Conservation (phyloP, 2,888 invertebrate genomes). For the Tyria jacobaeae region DNA sequence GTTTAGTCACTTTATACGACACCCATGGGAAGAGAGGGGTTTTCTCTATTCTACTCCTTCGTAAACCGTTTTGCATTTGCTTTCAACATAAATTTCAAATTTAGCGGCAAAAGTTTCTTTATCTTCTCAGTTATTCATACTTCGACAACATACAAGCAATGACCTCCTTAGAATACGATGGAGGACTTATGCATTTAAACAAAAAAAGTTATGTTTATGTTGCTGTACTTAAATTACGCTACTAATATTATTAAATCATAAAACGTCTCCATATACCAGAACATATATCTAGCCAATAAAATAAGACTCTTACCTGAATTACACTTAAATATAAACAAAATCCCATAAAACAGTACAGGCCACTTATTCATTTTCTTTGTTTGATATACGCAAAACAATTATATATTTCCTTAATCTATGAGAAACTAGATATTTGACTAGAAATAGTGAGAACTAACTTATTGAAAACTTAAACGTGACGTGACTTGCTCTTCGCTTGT, state of each 20-base stretch:
- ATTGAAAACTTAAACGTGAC: not conserved
- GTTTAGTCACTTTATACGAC: too few species aligned
- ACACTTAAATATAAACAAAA: constrained; percentile 36
- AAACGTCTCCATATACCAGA: too few species aligned
- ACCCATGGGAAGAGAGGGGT: too few species aligned
- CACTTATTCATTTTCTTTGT: constrained; percentile 35
- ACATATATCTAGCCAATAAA: not conserved
- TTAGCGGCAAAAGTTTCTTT: not conserved
- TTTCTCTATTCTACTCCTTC: too few species aligned
- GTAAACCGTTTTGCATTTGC: too few species aligned
- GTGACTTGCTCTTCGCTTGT: not conserved
- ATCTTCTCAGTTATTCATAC: not conserved
- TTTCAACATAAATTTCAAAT: not conserved
- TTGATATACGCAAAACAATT: constrained; percentile 23
- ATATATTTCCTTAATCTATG: not conserved
- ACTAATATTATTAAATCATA: not conserved
- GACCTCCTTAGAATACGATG: not conserved
- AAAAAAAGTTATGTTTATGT: not conserved
- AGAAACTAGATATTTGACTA: constrained; percentile 6
- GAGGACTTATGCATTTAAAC: not conserved
- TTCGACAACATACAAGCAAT: not conserved
- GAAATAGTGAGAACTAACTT: not conserved
- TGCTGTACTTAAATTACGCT: not conserved
- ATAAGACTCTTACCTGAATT: constrained; percentile 34
- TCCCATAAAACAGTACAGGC: constrained; percentile 34